Base-by-base conservation (phyloP, 2,113 vertebrate species). In the Etia nguti region DNA sequence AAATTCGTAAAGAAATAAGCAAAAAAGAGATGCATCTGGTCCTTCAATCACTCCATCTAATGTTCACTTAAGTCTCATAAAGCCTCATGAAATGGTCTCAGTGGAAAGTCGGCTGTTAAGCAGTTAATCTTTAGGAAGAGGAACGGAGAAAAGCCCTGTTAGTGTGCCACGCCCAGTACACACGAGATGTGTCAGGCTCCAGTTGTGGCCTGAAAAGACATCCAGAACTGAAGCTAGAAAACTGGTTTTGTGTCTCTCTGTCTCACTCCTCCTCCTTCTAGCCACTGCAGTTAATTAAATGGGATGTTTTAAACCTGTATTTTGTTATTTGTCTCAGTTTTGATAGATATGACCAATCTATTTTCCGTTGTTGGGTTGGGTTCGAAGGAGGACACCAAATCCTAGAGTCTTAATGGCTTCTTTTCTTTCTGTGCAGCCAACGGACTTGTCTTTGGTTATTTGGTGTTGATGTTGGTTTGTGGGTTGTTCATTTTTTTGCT, bases 121-220 rank as follows among this genome's bases (percentile, higher is more conserved):
- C 56, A 62, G 16, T 29, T 62, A 34, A 62, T 62, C 2, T 62
- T 62, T 34, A 60, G 16, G 5, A 3, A 34, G 29, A 16, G 59
- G 20, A 62, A 62, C 59, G 6, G 29, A 9, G 57, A 60, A 16
- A 60, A 60, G 59, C 3, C 34, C 59, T 34, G 20, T 62, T 34
- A 62, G 29, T 20, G 29, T 62, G 59, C 29, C 59, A 62, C 29
- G 20, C 59, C 59, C 59, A 62, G 59, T 62, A 60, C 29, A 60
- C 57, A 60, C 16, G 34, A 34, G 16, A 4, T 34, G 10, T 62
- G 29, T 34, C 29, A 34, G 29, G 59, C 29, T 62, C 59, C 59
- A 62, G 59, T 36, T 62, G 59, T 62, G 59, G 0, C 29, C 59
- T 62, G 29, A 62, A 62, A 62, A 62, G 34, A 34, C 1, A 34